Percentiles rank a stretch among this genome's conserved stretches.
phyloP scores from a whole-genome alignment of 1,140 invertebrate species.

The Drosophila kikkawai region DNA sequence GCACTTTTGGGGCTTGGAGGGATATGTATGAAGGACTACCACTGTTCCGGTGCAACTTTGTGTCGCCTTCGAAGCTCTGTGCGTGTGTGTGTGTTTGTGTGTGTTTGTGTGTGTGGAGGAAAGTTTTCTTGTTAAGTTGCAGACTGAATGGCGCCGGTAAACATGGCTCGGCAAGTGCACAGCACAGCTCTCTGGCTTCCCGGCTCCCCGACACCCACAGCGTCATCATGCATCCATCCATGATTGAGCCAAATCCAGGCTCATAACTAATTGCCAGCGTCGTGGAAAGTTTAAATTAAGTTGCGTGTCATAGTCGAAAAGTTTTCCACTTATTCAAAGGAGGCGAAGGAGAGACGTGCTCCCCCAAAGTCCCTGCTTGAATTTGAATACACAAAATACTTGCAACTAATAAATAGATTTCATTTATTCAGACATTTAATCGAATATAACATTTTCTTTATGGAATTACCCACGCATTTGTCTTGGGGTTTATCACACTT shows the following conservation, averaged over 20 bases:
- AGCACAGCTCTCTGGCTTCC: neutral
- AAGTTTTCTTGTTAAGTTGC: constrained; percentile 51
- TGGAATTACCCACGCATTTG: constrained; percentile 34
- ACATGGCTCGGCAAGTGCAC: constrained; percentile 23
- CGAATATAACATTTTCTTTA: constrained; percentile 43
- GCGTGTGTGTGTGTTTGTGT: no score
- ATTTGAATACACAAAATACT: constrained; percentile 1
- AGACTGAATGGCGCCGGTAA: constrained; percentile 49
- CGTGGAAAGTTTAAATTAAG: constrained; percentile 74
- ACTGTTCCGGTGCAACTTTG: neutral
- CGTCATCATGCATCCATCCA: neutral
- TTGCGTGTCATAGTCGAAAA: constrained; percentile 76
- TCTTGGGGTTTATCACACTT: constrained; percentile 37
- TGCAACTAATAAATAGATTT: constrained; percentile 35
- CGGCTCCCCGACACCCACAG: neutral
- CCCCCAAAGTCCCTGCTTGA: neutral
- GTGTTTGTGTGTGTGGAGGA: constrained; percentile 8
- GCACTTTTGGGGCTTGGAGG: no score
- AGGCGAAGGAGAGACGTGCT: constrained; percentile 16
- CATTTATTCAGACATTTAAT: constrained; percentile 39
- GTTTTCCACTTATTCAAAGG: constrained; percentile 60
- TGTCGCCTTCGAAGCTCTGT: neutral
- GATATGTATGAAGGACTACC: neutral
- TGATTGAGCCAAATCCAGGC: constrained; percentile 48
- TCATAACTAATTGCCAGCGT: constrained; percentile 72